These are phyloP conservation scores for Vanacampus margaritifer DNA, from an alignment of 2,113 vertebrate genomes.

Conservation along the genomic window DNA sequence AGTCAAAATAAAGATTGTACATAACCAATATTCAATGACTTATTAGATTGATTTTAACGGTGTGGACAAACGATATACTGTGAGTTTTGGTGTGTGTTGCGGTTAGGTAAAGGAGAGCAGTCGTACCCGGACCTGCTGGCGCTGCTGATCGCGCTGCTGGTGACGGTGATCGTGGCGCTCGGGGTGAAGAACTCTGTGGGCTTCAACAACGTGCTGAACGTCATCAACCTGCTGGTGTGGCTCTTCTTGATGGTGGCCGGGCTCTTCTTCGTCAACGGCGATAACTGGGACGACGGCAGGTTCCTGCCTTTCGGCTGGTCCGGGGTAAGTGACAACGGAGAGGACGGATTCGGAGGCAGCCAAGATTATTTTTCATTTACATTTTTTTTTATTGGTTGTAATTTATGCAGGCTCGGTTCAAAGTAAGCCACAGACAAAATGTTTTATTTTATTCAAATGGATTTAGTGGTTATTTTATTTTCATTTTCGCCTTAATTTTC, in stretches of 20 bases:
- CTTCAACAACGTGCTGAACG: constrained; percentile 92
- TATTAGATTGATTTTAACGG: too few relatives aligned
- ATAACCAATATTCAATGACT: too few relatives aligned
- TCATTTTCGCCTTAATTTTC: too few relatives aligned
- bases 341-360: too few relatives aligned
- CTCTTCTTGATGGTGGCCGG: constrained; percentile 95
- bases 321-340: constrained; percentile 77
- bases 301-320: constrained; percentile 96
- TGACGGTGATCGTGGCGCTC: constrained; percentile 88
- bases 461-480: too few relatives aligned
- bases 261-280: constrained; percentile 87
- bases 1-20: background rate
- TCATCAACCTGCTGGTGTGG: constrained; percentile 93
- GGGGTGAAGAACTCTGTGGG: constrained; percentile 97
- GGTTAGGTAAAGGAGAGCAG: constrained; percentile 88
- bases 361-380: too few relatives aligned
- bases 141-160: constrained; percentile 85
- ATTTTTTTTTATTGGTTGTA: too few relatives aligned
- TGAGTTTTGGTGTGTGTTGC: background rate
- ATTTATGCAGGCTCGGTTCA: too few relatives aligned
- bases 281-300: constrained; percentile 89
- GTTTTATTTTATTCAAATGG: too few relatives aligned
- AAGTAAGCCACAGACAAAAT: too few relatives aligned
- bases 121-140: constrained; percentile 95
- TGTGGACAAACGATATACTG: too few relatives aligned